These are phyloP conservation scores for Drosophila watanabei DNA, from an alignment of 1,140 invertebrate species.

Conservation along the genomic window DNA sequence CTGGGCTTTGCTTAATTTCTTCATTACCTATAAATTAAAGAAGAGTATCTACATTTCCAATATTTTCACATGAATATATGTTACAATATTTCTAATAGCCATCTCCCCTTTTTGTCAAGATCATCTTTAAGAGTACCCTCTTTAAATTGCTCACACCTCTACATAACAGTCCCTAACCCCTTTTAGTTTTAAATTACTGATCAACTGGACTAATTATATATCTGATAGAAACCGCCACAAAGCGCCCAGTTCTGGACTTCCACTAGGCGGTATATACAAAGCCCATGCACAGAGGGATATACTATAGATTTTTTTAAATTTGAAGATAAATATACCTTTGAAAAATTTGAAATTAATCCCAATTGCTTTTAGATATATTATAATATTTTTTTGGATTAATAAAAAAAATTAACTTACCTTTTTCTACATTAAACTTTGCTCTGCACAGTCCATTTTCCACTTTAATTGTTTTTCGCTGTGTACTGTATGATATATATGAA, in stretches of 20 bases:
- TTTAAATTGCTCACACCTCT: neutral
- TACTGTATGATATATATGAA: conserved; percentile 2
- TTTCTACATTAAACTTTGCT: neutral
- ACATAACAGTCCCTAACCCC: neutral
- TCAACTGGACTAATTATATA: conserved; percentile 42
- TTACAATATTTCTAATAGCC: too few species aligned
- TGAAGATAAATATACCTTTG: neutral
- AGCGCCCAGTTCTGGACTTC: conserved; percentile 73
- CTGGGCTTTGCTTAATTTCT: neutral
- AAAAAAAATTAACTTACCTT: neutral
- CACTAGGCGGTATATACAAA: neutral
- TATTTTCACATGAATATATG: neutral
- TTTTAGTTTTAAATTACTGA: conserved; percentile 29
- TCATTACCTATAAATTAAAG: neutral
- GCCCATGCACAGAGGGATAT: neutral
- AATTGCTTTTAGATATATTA: neutral
- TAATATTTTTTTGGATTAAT: neutral
- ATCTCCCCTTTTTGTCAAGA: neutral
- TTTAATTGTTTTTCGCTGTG: neutral
- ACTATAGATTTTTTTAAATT: too few species aligned
- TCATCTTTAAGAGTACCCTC: neutral
- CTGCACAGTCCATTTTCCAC: neutral
- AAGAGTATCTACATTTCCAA: neutral
- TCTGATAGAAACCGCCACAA: conserved; percentile 63
- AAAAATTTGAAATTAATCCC: neutral